These are phyloP conservation scores for Oligia strigilis DNA, from an alignment of 2,888 invertebrate species.

Conservation along the genomic window DNA sequence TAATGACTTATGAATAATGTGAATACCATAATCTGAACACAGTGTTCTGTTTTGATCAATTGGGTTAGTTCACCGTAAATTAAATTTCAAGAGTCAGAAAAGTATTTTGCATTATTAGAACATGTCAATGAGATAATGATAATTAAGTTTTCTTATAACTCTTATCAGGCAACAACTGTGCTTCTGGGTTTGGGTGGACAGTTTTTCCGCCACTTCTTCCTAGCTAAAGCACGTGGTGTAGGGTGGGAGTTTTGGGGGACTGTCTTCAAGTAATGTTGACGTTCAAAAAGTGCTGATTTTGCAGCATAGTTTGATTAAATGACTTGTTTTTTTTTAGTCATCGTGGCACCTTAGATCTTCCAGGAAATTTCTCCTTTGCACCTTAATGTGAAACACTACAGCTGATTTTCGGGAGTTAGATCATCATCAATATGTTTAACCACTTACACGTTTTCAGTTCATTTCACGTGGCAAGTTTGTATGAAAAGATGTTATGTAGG, in stretches of 20 bases:
- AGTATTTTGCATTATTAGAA: neutral
- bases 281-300: too few species aligned
- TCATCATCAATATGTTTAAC: neutral
- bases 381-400: neutral
- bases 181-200: too few species aligned
- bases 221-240: too few species aligned
- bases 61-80: neutral
- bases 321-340: too few species aligned
- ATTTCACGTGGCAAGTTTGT: conserved; percentile 1
- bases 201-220: too few species aligned
- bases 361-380: neutral
- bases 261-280: too few species aligned
- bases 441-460: neutral
- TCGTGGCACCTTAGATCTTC: neutral
- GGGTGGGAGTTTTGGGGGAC: too few species aligned
- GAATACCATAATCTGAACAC: neutral
- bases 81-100: neutral
- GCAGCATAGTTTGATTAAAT: too few species aligned
- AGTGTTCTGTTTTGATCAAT: neutral
- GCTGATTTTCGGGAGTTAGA: neutral
- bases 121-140: neutral
- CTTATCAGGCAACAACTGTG: too few species aligned
- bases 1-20: neutral
- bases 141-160: neutral
- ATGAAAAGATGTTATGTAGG: conserved; percentile 26